Conservation (phyloP, 30 jellyfish, hydroid and myxozoan genomes). For the Hydractinia symbiolongicarpus region DNA sequence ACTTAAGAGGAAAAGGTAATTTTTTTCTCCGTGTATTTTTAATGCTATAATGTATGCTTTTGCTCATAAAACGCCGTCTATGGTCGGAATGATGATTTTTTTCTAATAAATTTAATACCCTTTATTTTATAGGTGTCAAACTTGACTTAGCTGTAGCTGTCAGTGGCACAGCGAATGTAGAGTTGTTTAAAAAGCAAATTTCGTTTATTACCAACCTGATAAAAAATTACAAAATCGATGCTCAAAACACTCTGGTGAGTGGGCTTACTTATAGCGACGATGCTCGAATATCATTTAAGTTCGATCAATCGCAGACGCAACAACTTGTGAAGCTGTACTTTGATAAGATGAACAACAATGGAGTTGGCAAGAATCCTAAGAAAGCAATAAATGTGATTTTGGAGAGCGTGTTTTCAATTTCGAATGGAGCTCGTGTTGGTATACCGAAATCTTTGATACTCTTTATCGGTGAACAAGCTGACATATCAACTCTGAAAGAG, state of each 20-base stretch:
- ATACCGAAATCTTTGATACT: conserved; percentile 44
- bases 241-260: conserved; percentile 27
- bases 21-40: background rate
- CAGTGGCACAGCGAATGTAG: conserved; percentile 3
- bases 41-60: too few species aligned
- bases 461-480: conserved; percentile 25
- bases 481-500: background rate
- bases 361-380: background rate
- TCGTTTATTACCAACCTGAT: conserved; percentile 23
- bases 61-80: too few species aligned
- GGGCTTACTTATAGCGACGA: conserved; percentile 46
- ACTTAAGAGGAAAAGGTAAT: conserved; percentile 1
- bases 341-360: background rate
- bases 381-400: background rate
- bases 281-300: conserved; percentile 23
- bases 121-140: conserved; percentile 2
- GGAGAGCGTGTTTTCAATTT: conserved; percentile 18
- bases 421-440: conserved; percentile 50
- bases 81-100: background rate
- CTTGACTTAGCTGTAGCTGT: conserved; percentile 2
- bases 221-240: conserved; percentile 28
- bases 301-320: background rate
- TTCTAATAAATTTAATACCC: background rate
- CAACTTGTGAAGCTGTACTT: background rate
- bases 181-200: conserved; percentile 37